Evolutionary conservation across 35 echinoderm and acorn worm species (phyloP).

Genomic region (Apostichopus parvimensis): DNA sequence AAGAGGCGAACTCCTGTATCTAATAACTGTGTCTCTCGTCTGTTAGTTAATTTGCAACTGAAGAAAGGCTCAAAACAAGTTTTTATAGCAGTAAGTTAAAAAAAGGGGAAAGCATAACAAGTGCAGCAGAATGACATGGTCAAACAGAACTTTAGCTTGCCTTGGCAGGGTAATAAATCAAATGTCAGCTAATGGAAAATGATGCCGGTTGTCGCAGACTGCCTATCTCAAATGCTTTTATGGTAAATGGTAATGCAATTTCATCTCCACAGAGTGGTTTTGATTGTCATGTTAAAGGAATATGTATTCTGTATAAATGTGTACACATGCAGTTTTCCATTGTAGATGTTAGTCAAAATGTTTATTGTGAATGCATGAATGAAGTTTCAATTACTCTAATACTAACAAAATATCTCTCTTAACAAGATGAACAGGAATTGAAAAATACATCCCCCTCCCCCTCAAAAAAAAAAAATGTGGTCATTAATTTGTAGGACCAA

Average conservation of each 20-base stretch:
- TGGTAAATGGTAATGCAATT: slow-evolving; percentile 22
- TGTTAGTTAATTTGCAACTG: slow-evolving; percentile 18
- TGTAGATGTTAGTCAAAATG: no score
- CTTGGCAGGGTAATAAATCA: slow-evolving; percentile 11
- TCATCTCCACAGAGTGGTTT: slow-evolving; percentile 2
- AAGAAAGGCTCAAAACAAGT: not conserved
- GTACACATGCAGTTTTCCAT: no score
- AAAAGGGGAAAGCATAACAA: slow-evolving; percentile 12
- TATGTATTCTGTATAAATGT: not conserved
- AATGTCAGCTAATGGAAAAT: slow-evolving; percentile 14
- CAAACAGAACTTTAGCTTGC: slow-evolving; percentile 9
- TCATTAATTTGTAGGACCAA: no score
- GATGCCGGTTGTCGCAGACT: not conserved
- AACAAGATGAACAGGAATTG: no score
- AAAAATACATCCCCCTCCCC: no score
- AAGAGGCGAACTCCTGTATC: slow-evolving; percentile 10
- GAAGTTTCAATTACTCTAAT: no score
- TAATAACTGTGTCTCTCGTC: slow-evolving; percentile 13
- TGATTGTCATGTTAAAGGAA: slow-evolving; percentile 9
- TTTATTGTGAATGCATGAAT: no score
- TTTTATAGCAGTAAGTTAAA: not conserved
- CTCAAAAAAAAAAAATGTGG: no score
- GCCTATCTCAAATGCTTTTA: slow-evolving; percentile 5
- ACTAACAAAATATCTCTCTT: no score
- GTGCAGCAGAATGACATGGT: not conserved